A percentile compares a stretch with the other conserved stretches of the same genome.
Evolutionary conservation across 2,113 vertebrate genomes (phyloP).

Genomic region (Thryonomys swinderianus): DNA sequence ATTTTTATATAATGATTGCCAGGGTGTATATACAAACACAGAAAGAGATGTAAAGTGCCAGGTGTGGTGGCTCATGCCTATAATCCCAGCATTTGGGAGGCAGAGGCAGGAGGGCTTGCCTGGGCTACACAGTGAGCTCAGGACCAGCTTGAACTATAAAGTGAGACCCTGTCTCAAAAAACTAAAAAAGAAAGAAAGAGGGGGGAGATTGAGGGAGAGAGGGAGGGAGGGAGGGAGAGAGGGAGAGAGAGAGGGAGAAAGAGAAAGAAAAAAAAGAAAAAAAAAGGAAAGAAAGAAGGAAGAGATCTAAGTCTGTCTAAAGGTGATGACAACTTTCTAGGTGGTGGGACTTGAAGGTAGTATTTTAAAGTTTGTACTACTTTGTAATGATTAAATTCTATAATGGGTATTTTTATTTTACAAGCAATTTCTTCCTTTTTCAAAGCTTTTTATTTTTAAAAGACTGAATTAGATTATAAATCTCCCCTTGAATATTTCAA

Average conservation of each 20-base stretch:
- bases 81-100: too few species aligned
- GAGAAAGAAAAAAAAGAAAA: too few species aligned
- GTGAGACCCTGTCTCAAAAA: too few species aligned
- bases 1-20: constrained; percentile 52
- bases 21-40: background rate
- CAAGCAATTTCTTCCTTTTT: background rate
- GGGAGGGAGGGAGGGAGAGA: too few species aligned
- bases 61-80: too few species aligned
- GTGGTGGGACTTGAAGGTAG: constrained; percentile 37
- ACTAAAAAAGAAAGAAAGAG: too few species aligned
- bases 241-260: too few species aligned
- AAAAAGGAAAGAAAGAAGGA: too few species aligned
- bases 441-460: constrained; percentile 7
- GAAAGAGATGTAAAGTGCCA: constrained; percentile 42
- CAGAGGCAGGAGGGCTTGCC: too few species aligned
- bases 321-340: constrained; percentile 46
- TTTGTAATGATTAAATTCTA: constrained; percentile 49
- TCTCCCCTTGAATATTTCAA: constrained; percentile 43
- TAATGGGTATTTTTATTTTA: background rate
- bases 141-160: too few species aligned
- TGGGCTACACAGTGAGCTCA: too few species aligned
- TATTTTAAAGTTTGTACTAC: constrained; percentile 67
- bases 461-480: constrained; percentile 20
- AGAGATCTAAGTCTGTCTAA: constrained; percentile 48
- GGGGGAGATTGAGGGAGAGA: too few species aligned